Evolutionary conservation across 2,888 invertebrate species (phyloP).

Genomic region (Marasmarcha lunaedactyla): DNA sequence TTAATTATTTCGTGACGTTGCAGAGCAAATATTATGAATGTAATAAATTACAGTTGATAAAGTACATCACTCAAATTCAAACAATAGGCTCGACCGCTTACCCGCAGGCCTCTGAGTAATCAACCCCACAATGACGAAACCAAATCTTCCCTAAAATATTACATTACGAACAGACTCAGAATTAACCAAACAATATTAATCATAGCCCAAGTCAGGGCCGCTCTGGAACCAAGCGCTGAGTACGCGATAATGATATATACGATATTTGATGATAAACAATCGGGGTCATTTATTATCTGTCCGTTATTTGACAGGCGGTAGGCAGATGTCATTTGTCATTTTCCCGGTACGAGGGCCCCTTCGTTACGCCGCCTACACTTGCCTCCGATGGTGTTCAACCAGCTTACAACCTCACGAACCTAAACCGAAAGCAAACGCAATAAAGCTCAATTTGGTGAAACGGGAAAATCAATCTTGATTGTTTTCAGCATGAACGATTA

Average conservation of each 20-base stretch:
- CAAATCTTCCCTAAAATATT: slow-evolving; percentile 56
- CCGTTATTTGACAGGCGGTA: slow-evolving; percentile 76
- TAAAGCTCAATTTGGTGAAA: slow-evolving; percentile 28
- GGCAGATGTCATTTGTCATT: slow-evolving; percentile 79
- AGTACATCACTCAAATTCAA: not conserved
- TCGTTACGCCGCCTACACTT: slow-evolving; percentile 62
- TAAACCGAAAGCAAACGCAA: slow-evolving; percentile 15
- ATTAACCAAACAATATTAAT: slow-evolving; percentile 70
- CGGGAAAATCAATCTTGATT: slow-evolving; percentile 62
- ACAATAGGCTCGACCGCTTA: slow-evolving; percentile 1
- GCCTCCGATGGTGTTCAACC: slow-evolving; percentile 65
- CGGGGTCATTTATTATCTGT: slow-evolving; percentile 76
- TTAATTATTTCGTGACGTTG: too few species aligned
- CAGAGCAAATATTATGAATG: slow-evolving; percentile 19
- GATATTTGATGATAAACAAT: slow-evolving; percentile 73
- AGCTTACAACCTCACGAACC: slow-evolving; percentile 32
- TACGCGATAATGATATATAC: slow-evolving; percentile 70
- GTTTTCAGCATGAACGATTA: slow-evolving; percentile 71
- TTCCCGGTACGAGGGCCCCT: slow-evolving; percentile 68
- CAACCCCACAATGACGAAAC: slow-evolving; percentile 46
- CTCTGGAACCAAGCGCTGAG: slow-evolving; percentile 44
- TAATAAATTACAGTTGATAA: slow-evolving; percentile 7
- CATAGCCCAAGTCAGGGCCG: slow-evolving; percentile 48
- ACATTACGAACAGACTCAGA: slow-evolving; percentile 51
- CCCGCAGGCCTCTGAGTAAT: slow-evolving; percentile 23